Base-by-base conservation (phyloP, 2,888 invertebrate species). In the Anthoptus insignis region DNA sequence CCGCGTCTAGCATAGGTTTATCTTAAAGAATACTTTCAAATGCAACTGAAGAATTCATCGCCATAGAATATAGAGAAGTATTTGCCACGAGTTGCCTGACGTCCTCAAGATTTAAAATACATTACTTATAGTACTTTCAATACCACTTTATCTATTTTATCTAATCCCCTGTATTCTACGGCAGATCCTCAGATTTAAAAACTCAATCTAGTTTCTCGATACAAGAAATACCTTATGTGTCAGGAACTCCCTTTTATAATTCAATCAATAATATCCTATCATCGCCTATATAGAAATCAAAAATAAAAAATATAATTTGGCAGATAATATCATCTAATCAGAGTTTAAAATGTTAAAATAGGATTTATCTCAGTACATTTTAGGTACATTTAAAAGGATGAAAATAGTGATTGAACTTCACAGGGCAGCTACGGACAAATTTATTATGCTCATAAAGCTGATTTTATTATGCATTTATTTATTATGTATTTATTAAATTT, bases 11-110 rank as follows among this genome's bases (percentile, higher is more conserved):
- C 59, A 69, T 71, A 71, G 58, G 59, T 74, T 77, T 76, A 77
- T 76, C 81, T 84, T 84, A 87, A 83, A 81, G 77, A 84, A 87
- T 81, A 83, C 72, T 72, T 82, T 80, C 76, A 86, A 91, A 91
- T 91, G 91, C 91, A 91, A 89, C 81, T 76, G 82, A 88, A 83
- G 81, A 70, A 80, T 73, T 74, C 72, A 56, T 54, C 27, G 54
- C 63, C 49, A 37, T 29, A 63, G 56, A 63, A 63, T 56, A 37
- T 9, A 63, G 63, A 63, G 63, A 63, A 63, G 56, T 21, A 21
- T 37, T 8, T 37, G 11, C 24, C 19, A 61, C 47, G 22, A 19
- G 45, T 32, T 37, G 19, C 24, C 45, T 47, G 22, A 13, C n/a
- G 1, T 24, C 22, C 7, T 8, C 24, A 3, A 47, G 21, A 6